phyloP scores from a whole-genome alignment of 2,113 vertebrate species.

The Pelodiscus sinensis region DNA sequence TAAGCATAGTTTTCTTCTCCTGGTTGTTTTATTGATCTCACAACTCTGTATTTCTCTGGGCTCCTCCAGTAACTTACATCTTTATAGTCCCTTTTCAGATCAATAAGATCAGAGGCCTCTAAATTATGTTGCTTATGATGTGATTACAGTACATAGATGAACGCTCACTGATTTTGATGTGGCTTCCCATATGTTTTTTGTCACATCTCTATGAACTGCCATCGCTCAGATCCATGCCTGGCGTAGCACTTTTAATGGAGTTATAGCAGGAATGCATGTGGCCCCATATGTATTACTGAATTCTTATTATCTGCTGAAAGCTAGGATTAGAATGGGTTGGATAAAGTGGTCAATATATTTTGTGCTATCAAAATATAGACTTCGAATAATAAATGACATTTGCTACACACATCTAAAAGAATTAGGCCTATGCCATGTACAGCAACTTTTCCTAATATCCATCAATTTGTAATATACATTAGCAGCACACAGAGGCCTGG shows the following conservation, averaged over 20 bases:
- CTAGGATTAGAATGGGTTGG: neutral
- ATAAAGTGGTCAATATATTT: neutral
- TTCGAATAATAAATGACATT: neutral
- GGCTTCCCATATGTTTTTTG: neutral
- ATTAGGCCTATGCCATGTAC: neutral
- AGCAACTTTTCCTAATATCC: neutral
- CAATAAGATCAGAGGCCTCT: neutral
- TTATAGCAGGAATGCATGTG: neutral
- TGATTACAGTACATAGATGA: neutral
- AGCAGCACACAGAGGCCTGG: neutral
- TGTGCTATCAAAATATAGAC: neutral
- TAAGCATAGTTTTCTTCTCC: conserved; percentile 5
- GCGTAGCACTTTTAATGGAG: fast-evolving
- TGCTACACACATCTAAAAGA: neutral
- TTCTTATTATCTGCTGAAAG: neutral
- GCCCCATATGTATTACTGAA: neutral
- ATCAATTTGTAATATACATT: neutral
- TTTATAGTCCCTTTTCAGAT: neutral
- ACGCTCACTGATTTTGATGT: neutral
- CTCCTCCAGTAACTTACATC: neutral
- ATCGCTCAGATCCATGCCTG: neutral
- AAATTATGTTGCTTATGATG: fast-evolving
- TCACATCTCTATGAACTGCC: neutral
- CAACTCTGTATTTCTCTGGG: neutral
- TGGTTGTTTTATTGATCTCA: neutral